A percentile compares a stretch with the other conserved stretches of the same genome.
Conservation (phyloP, 2,888 invertebrate genomes). For the Nomada ferruginata region DNA sequence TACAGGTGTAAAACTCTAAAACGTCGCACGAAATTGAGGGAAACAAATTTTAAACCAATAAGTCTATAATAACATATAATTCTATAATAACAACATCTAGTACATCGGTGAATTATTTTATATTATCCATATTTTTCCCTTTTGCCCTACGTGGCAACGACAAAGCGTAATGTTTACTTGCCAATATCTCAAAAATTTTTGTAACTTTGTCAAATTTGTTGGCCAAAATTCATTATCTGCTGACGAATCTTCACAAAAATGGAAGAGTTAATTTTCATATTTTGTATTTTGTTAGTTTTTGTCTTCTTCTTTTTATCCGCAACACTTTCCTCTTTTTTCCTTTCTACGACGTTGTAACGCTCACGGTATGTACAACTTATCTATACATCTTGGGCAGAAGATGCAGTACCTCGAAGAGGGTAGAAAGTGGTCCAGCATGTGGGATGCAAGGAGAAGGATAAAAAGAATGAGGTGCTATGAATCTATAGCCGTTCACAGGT, state of each 20-base stretch:
- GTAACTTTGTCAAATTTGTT: background rate
- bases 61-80: too few relatives aligned
- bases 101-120: too few relatives aligned
- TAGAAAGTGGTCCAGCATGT: conserved; percentile 57
- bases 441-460: background rate
- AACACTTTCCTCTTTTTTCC: background rate
- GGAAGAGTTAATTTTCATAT: background rate
- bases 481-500: background rate
- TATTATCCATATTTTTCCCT: too few relatives aligned
- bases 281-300: background rate
- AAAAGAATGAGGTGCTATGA: conserved; percentile 26
- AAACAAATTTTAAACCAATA: too few relatives aligned
- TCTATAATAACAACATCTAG: too few relatives aligned
- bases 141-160: too few relatives aligned
- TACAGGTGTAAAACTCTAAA: too few relatives aligned
- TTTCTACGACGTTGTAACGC: conserved; percentile 14
- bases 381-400: conserved; percentile 60
- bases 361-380: conserved; percentile 58
- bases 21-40: too few relatives aligned
- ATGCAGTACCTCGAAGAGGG: conserved; percentile 55
- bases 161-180: too few relatives aligned
- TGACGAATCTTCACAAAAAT: background rate
- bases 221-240: background rate
- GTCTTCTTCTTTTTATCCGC: background rate
- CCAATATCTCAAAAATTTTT: background rate